Evolutionary conservation across 2,888 invertebrate genomes (phyloP), one percentile per base, ranked within the genome.

Genomic region (Cheilosia pagana): DNA sequence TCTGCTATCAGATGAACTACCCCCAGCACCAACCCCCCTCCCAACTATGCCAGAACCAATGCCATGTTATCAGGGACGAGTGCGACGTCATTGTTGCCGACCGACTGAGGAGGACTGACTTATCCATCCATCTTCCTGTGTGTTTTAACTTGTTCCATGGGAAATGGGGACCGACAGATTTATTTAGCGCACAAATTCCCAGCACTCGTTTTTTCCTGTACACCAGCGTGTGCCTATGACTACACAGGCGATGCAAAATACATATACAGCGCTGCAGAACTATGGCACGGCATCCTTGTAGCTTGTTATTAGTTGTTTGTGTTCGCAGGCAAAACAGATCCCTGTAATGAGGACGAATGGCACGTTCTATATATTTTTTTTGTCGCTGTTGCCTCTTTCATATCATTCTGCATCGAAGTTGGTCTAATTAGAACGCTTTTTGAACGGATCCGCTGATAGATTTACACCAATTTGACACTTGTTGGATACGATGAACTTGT

Each of bases 111-210:
- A 28, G 28, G 8, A 28, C 28, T 72, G 68, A 79, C 63, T 74
- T 74, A 68, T 71, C 68, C 68, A 78, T 78, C 55, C 57, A 57
- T 74, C 68, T 70, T 28, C 52, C 57, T 70, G 75, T 60, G 75
- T 67, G 63, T 71, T 76, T 75, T 67, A 57, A 67, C 75, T 85
- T 63, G 59, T 60, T 81, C 50, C 55, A 67, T 50, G 83, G 68
- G 52, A 63, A 83, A 77, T 70, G 68, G 78, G 74, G 41, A 65
- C 70, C 60, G 75, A 71, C 81, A 76, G 85, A 81, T 85, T 85
- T 85, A 81, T 81, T 85, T 81, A 85, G 79, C 79, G 41, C 75
- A 76, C 71, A 85, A 79, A 71, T 76, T 81, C 67, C 48, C 67
- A 76, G 70, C 62, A 52, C 68, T 68, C 52, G 74, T 59, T 31